A percentile compares a stretch with the other conserved stretches of the same genome.
Evolutionary conservation across 2,113 vertebrate genomes (phyloP).

Genomic region (Callipepla squamata): DNA sequence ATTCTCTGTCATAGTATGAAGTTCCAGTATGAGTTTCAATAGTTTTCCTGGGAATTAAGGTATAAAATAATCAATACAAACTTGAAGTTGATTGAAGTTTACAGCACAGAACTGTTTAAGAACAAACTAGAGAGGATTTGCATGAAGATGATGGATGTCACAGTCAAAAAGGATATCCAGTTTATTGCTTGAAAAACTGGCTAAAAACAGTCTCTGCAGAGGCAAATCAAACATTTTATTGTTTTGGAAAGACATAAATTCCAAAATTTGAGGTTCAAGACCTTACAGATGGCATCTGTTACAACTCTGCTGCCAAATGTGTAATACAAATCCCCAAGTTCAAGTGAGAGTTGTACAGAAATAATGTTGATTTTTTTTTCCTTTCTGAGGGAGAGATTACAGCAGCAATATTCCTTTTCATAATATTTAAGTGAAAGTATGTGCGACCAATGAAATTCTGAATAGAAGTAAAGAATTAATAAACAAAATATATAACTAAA

Average conservation of each 20-base stretch:
- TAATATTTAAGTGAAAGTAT: constrained; percentile 2
- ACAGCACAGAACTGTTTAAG: background rate
- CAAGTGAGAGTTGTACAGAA: constrained; percentile 23
- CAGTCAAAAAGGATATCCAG: background rate
- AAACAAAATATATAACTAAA: background rate
- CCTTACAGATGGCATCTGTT: constrained; percentile 51
- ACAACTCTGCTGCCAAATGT: constrained; percentile 34
- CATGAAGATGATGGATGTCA: background rate
- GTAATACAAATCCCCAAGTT: constrained; percentile 32
- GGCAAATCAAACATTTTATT: constrained; percentile 47
- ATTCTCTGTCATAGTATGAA: background rate
- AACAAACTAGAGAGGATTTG: background rate
- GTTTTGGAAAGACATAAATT: constrained; percentile 55
- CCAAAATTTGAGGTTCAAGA: constrained; percentile 49
- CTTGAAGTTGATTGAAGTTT: background rate
- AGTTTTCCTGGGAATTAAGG: background rate
- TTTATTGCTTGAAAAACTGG: background rate
- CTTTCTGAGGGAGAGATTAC: constrained; percentile 14
- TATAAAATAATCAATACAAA: background rate
- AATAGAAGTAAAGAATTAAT: background rate
- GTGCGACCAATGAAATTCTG: background rate
- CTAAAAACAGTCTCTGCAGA: background rate
- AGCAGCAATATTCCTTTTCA: constrained; percentile 25
- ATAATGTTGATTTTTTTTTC: constrained; percentile 12
- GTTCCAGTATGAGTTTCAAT: background rate